Evolutionary conservation across 2,797 vertebrate species (phyloP).

Genomic region (Sebastes miniatus): DNA sequence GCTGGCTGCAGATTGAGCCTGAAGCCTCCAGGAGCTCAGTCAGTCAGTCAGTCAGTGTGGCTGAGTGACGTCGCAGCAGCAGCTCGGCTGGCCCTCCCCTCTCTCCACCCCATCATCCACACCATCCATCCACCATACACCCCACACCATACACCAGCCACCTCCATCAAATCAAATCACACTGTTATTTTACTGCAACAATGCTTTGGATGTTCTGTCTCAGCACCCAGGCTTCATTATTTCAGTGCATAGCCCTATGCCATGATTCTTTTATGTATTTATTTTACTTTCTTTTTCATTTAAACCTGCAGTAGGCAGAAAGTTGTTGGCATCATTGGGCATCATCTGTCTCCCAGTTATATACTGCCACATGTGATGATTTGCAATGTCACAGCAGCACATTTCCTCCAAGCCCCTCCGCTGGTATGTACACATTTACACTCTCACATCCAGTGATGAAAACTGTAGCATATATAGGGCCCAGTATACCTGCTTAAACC

Average conservation of each 20-base stretch:
- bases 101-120: conserved; percentile 13
- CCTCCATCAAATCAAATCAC: conserved; percentile 2
- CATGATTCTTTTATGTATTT: background rate
- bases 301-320: too few species aligned
- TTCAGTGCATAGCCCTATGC: background rate
- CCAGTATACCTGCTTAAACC: background rate
- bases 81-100: conserved; percentile 48
- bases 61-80: conserved; percentile 75
- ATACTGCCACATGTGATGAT: conserved; percentile 53
- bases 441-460: conserved; percentile 3
- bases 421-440: background rate
- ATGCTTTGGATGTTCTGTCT: background rate
- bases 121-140: background rate
- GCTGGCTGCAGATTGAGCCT: conserved; percentile 78
- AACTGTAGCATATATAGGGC: conserved; percentile 37
- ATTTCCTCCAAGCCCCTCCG: background rate
- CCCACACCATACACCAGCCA: background rate
- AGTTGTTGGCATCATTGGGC: too few species aligned
- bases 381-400: conserved; percentile 59
- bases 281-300: background rate
- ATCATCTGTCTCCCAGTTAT: conserved; percentile 8
- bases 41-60: conserved; percentile 37
- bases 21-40: conserved; percentile 61
- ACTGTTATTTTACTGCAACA: conserved; percentile 6
- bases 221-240: background rate